These are phyloP conservation scores for Drosophila meridiana DNA, from an alignment of 2,888 invertebrate genomes.

Conservation along the genomic window DNA sequence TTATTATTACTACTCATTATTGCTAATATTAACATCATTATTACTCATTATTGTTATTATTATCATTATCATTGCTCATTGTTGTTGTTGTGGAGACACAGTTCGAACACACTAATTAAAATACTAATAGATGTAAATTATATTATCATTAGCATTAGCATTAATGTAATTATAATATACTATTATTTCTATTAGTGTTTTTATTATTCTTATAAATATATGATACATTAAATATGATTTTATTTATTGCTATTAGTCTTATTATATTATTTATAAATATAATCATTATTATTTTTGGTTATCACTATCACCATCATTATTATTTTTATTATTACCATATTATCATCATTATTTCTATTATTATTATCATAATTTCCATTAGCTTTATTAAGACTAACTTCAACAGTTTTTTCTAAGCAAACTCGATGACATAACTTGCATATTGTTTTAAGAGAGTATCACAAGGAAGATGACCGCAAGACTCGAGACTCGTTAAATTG, in stretches of 20 bases:
- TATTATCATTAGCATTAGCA: neutral
- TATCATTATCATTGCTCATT: neutral
- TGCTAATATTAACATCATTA: neutral
- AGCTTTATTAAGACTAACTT: neutral
- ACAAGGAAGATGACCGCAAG: conserved; percentile 42
- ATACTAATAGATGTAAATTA: too few relatives aligned
- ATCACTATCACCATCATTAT: neutral
- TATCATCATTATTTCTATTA: neutral
- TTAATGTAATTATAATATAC: neutral
- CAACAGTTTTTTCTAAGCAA: neutral
- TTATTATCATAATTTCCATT: neutral
- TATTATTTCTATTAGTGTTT: neutral
- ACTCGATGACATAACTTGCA: neutral
- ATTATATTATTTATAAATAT: neutral
- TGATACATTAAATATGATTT: too few relatives aligned
- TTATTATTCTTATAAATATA: neutral
- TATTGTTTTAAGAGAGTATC: conserved; percentile 17
- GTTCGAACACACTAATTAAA: too few relatives aligned
- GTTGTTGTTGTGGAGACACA: neutral
- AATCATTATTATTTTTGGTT: neutral
- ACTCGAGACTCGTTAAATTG: conserved; percentile 65
- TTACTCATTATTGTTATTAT: neutral
- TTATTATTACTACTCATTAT: neutral
- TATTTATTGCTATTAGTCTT: neutral
- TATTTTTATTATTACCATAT: neutral